phyloP scores from a whole-genome alignment of 2,113 vertebrate species.

The Eurystomus gularis region DNA sequence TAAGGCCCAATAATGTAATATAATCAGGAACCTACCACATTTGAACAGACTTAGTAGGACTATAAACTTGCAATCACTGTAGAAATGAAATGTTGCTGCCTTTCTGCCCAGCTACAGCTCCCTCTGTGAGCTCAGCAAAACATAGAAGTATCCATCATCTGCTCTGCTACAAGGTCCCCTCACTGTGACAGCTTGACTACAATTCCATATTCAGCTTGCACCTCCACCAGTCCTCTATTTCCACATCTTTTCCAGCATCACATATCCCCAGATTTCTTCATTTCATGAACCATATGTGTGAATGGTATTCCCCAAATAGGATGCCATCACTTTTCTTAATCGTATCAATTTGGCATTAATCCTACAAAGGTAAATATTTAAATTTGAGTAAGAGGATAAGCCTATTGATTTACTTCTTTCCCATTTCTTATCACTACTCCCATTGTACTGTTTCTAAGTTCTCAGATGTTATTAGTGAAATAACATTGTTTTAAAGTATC shows the following conservation, averaged over 20 bases:
- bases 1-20: background rate
- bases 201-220: background rate
- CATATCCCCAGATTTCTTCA: background rate
- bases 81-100: background rate
- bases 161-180: background rate
- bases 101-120: background rate
- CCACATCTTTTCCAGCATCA: background rate
- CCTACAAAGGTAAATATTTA: background rate
- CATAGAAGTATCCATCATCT: background rate
- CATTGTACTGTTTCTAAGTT: background rate
- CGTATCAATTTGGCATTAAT: background rate
- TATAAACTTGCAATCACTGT: background rate
- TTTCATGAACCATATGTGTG: background rate
- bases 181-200: background rate
- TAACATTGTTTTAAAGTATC: background rate
- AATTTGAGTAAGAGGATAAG: background rate
- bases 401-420: background rate
- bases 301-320: background rate
- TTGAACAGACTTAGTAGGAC: background rate
- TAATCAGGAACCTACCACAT: background rate
- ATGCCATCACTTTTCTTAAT: background rate
- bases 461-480: background rate
- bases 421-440: background rate
- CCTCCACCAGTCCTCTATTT: background rate
- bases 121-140: background rate